A percentile compares a stretch with the other conserved stretches of the same genome.
phyloP scores from a whole-genome alignment of 2,113 vertebrate species.

The Rhinolophus ferrumequinum region DNA sequence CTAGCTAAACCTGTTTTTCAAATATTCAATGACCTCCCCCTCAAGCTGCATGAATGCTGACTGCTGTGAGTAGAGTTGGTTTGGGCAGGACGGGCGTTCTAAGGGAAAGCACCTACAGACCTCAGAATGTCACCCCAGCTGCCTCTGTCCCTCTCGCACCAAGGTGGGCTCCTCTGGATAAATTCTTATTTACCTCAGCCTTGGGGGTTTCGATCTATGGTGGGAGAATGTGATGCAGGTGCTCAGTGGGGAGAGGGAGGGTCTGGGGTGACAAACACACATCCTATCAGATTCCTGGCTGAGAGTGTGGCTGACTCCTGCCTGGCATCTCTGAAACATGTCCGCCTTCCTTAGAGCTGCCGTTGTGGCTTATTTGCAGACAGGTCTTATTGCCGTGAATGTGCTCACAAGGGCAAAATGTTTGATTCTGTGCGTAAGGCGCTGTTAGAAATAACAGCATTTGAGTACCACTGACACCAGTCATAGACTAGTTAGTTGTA shows the following conservation, averaged over 20 bases:
- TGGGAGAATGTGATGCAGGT: background rate
- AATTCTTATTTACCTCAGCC: background rate
- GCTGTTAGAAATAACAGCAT: background rate
- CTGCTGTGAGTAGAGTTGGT: background rate
- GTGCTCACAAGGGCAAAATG: background rate
- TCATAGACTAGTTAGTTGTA: background rate
- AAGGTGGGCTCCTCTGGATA: background rate
- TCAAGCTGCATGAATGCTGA: background rate
- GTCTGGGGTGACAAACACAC: too few relatives aligned
- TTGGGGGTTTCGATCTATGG: background rate
- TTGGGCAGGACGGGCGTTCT: background rate
- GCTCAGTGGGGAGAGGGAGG: background rate
- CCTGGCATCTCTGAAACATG: background rate
- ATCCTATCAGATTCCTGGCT: background rate
- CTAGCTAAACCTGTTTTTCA: background rate
- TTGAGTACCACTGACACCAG: background rate
- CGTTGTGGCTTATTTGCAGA: background rate
- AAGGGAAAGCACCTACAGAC: background rate
- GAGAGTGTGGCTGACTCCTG: background rate
- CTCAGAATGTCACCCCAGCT: background rate
- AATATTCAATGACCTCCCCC: too few relatives aligned
- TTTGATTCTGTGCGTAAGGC: background rate
- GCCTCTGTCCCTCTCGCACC: background rate
- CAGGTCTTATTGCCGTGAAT: background rate
- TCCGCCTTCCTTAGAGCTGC: background rate